Conservation (phyloP, 2,888 invertebrate species). For the Hoplodrina blanda region DNA sequence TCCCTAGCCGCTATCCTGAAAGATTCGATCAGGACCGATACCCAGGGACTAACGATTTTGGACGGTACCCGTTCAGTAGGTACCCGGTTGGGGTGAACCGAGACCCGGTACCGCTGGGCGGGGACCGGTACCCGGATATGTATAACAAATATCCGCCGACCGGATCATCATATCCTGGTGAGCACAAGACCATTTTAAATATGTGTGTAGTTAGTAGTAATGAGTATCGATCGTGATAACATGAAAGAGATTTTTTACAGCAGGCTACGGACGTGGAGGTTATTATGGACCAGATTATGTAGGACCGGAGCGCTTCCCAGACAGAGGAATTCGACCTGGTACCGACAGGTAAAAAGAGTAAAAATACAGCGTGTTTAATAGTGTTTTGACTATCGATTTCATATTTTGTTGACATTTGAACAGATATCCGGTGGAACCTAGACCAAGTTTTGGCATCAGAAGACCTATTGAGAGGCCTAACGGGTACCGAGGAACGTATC, state of each 20-base stretch:
- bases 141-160: slow-evolving; percentile 91
- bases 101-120: slow-evolving; percentile 88
- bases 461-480: slow-evolving; percentile 84
- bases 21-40: slow-evolving; percentile 88
- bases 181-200: slow-evolving; percentile 69
- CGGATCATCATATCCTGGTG: slow-evolving; percentile 89
- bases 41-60: slow-evolving; percentile 79
- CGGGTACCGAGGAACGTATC: slow-evolving; percentile 89
- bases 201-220: slow-evolving; percentile 41
- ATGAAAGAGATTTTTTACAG: slow-evolving; percentile 58
- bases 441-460: slow-evolving; percentile 82
- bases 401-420: background rate
- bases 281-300: slow-evolving; percentile 82
- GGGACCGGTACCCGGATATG: slow-evolving; percentile 87
- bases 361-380: background rate
- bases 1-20: slow-evolving; percentile 85
- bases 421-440: slow-evolving; percentile 85
- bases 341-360: slow-evolving; percentile 79
- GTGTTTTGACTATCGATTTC: too few species aligned
- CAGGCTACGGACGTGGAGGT: slow-evolving; percentile 85
- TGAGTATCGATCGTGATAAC: slow-evolving; percentile 37
- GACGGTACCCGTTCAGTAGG: slow-evolving; percentile 86
- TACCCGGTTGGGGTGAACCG: slow-evolving; percentile 88
- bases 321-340: slow-evolving; percentile 87
- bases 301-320: slow-evolving; percentile 84